These are phyloP conservation scores for Enoplosus armatus DNA, from an alignment of 2,797 vertebrate species.

Conservation along the genomic window DNA sequence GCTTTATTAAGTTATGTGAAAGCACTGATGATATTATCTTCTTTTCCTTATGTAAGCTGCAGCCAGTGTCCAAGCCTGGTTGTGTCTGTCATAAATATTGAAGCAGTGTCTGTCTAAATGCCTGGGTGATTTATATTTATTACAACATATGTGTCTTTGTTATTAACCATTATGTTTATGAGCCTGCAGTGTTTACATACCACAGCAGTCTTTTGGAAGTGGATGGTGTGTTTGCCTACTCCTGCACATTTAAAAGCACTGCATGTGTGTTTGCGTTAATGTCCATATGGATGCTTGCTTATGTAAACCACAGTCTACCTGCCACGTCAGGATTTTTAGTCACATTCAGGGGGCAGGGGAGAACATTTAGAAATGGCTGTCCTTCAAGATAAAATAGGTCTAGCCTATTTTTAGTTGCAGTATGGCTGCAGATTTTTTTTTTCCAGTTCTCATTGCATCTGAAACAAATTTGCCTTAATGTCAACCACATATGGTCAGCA, in stretches of 20 bases:
- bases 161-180: background rate
- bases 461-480: background rate
- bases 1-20: background rate
- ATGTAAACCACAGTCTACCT: slow-evolving; percentile 14
- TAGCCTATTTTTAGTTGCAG: background rate
- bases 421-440: background rate
- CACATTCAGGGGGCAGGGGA: background rate
- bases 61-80: background rate
- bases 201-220: slow-evolving; percentile 1
- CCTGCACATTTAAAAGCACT: too few relatives aligned
- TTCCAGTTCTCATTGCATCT: background rate
- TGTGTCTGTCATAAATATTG: background rate
- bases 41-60: background rate
- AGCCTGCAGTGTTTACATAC: slow-evolving; percentile 6
- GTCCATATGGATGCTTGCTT: background rate
- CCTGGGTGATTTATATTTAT: background rate
- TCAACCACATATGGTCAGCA: slow-evolving; percentile 24
- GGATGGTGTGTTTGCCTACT: background rate
- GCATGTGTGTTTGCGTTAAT: background rate
- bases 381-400: background rate
- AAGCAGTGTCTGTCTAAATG: background rate
- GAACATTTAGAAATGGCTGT: background rate
- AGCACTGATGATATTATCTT: background rate
- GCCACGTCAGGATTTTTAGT: background rate
- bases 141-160: background rate